These are phyloP conservation scores for Boloria selene DNA, from an alignment of 2,888 invertebrate species.

Conservation along the genomic window DNA sequence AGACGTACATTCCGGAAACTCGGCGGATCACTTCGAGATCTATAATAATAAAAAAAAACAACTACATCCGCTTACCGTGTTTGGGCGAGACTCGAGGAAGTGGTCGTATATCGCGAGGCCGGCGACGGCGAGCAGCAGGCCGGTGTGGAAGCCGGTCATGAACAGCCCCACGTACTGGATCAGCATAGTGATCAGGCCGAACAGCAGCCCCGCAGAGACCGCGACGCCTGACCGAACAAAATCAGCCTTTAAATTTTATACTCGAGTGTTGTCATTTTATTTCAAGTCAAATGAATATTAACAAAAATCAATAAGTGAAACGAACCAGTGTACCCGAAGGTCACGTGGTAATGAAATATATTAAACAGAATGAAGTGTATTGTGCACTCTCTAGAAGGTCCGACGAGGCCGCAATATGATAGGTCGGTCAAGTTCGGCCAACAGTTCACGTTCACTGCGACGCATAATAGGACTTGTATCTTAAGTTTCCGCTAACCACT, in stretches of 20 bases:
- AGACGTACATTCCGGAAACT: no score
- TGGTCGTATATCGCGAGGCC: conserved; percentile 84
- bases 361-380: no score
- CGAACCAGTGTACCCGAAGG: no score
- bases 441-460: no score
- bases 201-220: conserved; percentile 87
- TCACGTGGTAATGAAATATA: no score
- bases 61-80: conserved; percentile 72
- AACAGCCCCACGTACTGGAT: conserved; percentile 92
- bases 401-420: no score
- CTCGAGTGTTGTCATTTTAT: neutral
- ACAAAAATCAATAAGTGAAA: neutral
- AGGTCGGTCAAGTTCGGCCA: no score
- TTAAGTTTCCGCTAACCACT: no score
- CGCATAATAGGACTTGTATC: no score
- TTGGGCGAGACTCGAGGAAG: conserved; percentile 78
- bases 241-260: neutral
- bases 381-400: no score
- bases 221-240: conserved; percentile 82
- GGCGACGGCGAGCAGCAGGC: conserved; percentile 84
- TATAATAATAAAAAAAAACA: no score
- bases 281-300: neutral
- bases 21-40: no score
- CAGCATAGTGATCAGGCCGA: conserved; percentile 91
- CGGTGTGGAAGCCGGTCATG: conserved; percentile 90